Base-by-base conservation (phyloP, 2,888 invertebrate species). In the Silvanus unidentatus region DNA sequence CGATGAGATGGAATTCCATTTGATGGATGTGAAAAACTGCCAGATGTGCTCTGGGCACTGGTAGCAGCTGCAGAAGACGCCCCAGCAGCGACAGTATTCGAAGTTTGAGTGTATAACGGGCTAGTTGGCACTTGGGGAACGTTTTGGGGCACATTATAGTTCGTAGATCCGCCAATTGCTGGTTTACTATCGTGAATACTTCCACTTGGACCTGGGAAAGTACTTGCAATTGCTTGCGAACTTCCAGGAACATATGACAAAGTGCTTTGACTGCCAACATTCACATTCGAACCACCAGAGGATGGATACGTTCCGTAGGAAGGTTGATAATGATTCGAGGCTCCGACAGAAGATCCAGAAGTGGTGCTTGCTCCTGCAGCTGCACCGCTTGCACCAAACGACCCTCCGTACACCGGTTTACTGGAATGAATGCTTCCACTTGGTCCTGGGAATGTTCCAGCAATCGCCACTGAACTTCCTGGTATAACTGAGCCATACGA, bases 171-270 rank as follows among this genome's bases (percentile, higher is more conserved):
- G n/a, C 8, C 8, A 22, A 8, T 22, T 3, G 49, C 54, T 30
- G 55, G 58, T 52, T 57, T 58, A 29, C 54, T 55, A 9, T 54
- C 51, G 39, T 56, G 42, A 12, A 58, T 60, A 39, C 53, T 57
- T 39, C 56, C 57, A 29, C 45, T 48, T 27, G 54, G 54, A 35
- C 59, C 59, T 36, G 59, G 59, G 27, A 56, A 48, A 22, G 4
- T 22, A 8, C 22, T 8, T 5, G 22, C 22, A 22, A 22, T 22
- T 5, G 22, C 22, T 22, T 22, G 22, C 22, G 22, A 22, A 22
- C 22, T 22, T 22, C 22, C 22, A 22, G 22, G 22, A 5, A 22
- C 22, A 5, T 3, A 5, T 22, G 22, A n/a, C n/a, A n/a, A n/a
- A n/a, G n/a, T n/a, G n/a, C n/a, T n/a, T n/a, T n/a, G n/a, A 22